phyloP scores from a whole-genome alignment of 2,113 vertebrate genomes.

The Anhinga rufa region DNA sequence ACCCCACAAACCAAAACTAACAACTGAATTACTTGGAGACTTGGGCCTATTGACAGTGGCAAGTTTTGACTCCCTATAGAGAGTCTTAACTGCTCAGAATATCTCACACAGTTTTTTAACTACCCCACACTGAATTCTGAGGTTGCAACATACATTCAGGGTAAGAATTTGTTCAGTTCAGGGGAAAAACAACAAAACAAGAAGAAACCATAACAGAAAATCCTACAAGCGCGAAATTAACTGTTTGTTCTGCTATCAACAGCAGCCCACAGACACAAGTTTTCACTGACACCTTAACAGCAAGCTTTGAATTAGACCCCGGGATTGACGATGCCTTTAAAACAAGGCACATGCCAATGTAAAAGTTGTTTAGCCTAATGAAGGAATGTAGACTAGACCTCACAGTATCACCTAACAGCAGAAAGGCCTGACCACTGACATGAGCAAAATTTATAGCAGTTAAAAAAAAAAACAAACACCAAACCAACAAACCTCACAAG shows the following conservation, averaged over 20 bases:
- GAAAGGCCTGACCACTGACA: background rate
- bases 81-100: background rate
- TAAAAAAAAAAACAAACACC: background rate
- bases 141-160: background rate
- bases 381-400: background rate
- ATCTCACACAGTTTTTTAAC: background rate
- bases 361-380: background rate
- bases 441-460: background rate
- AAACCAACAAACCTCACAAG: background rate
- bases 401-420: background rate
- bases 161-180: background rate
- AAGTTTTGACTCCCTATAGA: background rate
- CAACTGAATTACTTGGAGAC: background rate
- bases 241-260: background rate
- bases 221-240: background rate
- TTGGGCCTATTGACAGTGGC: background rate
- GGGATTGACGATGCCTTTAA: background rate
- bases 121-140: background rate
- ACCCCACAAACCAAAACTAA: background rate
- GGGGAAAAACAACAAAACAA: background rate
- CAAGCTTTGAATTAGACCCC: background rate
- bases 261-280: background rate
- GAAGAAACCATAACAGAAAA: background rate
- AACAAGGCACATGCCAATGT: background rate
- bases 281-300: background rate